Evolutionary conservation across 2,113 vertebrate genomes (phyloP).

Genomic region (Xiphophorus couchianus): DNA sequence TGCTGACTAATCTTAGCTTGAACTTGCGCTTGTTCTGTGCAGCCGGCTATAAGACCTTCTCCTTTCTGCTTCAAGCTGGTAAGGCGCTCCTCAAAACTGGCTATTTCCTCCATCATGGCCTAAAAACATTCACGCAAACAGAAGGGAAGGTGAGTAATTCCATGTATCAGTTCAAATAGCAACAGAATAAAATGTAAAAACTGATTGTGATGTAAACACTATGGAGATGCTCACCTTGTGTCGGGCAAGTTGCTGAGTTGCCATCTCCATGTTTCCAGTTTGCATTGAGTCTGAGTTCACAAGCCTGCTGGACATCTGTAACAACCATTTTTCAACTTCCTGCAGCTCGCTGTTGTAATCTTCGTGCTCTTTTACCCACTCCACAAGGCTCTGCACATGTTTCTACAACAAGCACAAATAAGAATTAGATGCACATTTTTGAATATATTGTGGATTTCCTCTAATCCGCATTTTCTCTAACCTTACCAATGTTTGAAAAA

Average conservation of each 20-base stretch:
- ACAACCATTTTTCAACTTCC: constrained; percentile 93
- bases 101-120: constrained; percentile 98
- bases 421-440: no score
- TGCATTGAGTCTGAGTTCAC: constrained; percentile 89
- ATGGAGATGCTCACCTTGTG: constrained; percentile 86
- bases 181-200: not conserved
- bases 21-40: constrained; percentile 88
- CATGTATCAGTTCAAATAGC: not conserved
- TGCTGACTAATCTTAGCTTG: constrained; percentile 90
- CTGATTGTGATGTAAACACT: not conserved
- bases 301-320: constrained; percentile 93
- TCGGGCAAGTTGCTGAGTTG: constrained; percentile 92
- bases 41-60: constrained; percentile 84
- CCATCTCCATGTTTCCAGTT: constrained; percentile 86
- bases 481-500: no score
- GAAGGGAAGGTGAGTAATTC: not conserved
- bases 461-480: no score
- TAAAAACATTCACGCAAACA: constrained; percentile 45
- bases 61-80: constrained; percentile 86
- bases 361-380: constrained; percentile 92
- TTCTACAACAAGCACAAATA: constrained; percentile 69
- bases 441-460: no score
- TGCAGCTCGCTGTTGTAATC: constrained; percentile 91
- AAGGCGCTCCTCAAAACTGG: constrained; percentile 92
- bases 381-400: constrained; percentile 83